phyloP scores from a whole-genome alignment of 2,797 vertebrate species.

The Denticeps clupeoides region DNA sequence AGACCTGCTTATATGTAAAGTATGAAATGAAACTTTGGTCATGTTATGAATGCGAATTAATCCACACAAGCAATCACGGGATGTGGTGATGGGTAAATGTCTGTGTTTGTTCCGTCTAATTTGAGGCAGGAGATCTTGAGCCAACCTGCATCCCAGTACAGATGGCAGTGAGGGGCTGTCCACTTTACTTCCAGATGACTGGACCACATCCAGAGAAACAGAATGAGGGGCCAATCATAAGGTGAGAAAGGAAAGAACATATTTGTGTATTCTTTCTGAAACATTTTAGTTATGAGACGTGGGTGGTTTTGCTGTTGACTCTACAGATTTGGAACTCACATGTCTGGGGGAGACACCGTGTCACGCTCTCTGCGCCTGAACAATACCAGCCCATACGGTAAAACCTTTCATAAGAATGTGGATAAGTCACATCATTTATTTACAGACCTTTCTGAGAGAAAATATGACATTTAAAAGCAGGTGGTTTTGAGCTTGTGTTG shows the following conservation, averaged over 20 bases:
- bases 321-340: constrained; percentile 75
- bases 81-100: too few relatives aligned
- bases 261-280: too few relatives aligned
- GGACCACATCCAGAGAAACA: constrained; percentile 52
- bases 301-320: background rate
- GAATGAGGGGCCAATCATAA: constrained; percentile 53
- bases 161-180: constrained; percentile 79
- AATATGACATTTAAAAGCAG: background rate
- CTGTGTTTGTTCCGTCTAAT: background rate
- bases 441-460: too few relatives aligned
- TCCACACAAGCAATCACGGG: too few relatives aligned
- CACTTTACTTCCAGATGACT: constrained; percentile 75
- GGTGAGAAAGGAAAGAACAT: too few relatives aligned
- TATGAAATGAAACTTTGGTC: too few relatives aligned
- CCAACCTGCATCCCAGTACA: constrained; percentile 59
- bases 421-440: too few relatives aligned
- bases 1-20: constrained; percentile 78
- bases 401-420: background rate
- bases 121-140: constrained; percentile 71
- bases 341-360: constrained; percentile 73
- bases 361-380: constrained; percentile 68
- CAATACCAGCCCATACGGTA: constrained; percentile 78
- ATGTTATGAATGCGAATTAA: too few relatives aligned
- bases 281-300: background rate
- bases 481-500: too few relatives aligned